Conservation (phyloP, 2,113 vertebrate genomes). For the Todiramphus chloris region DNA sequence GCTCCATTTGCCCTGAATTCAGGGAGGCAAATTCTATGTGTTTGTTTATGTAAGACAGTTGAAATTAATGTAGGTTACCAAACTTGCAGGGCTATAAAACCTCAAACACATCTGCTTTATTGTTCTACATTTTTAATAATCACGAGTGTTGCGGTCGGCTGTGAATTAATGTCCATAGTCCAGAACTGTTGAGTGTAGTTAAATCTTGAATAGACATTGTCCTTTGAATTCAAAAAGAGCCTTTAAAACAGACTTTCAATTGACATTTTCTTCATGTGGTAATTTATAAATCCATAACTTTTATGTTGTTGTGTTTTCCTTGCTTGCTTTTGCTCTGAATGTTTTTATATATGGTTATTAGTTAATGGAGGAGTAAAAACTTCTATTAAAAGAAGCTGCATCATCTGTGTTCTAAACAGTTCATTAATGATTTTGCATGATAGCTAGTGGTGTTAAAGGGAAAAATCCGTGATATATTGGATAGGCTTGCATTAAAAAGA, state of each 20-base stretch:
- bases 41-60: constrained; percentile 44
- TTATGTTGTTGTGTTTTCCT: neutral
- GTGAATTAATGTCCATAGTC: neutral
- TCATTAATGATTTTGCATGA: neutral
- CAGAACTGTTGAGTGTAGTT: neutral
- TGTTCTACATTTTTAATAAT: constrained; percentile 23
- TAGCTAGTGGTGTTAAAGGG: neutral
- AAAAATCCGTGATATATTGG: neutral
- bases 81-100: neutral
- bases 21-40: neutral
- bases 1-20: constrained; percentile 36
- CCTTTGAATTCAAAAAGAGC: neutral
- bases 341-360: neutral
- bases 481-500: neutral
- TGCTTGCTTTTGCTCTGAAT: neutral
- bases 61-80: constrained; percentile 39
- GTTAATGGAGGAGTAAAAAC: neutral
- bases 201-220: neutral
- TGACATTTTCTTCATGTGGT: neutral
- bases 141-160: neutral
- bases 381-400: neutral
- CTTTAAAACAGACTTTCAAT: neutral
- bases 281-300: neutral
- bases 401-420: neutral
- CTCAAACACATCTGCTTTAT: neutral